Percentiles rank a stretch among this genome's conserved stretches.
Conservation (phyloP, 2,797 vertebrate genomes). For the Hypotaenidia philippensis region DNA sequence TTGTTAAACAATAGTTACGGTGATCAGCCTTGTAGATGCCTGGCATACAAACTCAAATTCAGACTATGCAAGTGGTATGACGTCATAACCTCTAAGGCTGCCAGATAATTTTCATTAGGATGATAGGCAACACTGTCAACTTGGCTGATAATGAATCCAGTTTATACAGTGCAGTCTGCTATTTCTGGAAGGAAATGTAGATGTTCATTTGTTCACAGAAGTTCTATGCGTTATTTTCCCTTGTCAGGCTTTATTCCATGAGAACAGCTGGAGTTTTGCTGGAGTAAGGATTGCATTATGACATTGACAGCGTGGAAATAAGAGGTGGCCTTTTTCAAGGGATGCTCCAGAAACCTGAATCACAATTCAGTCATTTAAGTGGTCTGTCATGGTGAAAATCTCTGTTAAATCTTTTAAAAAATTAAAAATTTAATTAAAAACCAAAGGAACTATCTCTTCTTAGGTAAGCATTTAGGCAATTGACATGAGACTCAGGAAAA, state of each 20-base stretch:
- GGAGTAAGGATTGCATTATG: background rate
- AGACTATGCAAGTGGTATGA: background rate
- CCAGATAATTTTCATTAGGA: background rate
- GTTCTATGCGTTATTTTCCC: background rate
- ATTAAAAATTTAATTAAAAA: background rate
- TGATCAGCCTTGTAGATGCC: background rate
- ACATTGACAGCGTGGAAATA: background rate
- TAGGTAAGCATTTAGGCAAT: background rate
- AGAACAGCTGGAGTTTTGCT: slow-evolving; percentile 3
- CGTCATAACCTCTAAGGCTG: background rate
- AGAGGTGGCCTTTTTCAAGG: background rate
- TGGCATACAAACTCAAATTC: background rate
- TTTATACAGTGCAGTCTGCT: background rate
- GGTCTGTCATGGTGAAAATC: background rate
- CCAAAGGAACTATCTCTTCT: background rate
- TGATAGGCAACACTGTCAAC: background rate
- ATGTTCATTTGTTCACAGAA: background rate
- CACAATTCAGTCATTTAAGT: background rate
- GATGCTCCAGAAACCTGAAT: background rate
- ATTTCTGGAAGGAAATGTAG: background rate
- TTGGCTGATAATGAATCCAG: background rate
- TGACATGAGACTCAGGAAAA: background rate
- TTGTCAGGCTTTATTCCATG: background rate
- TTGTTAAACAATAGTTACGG: background rate
- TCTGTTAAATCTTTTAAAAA: background rate